phyloP scores from a whole-genome alignment of 2,797 vertebrate genomes.

The Enoplosus armatus region DNA sequence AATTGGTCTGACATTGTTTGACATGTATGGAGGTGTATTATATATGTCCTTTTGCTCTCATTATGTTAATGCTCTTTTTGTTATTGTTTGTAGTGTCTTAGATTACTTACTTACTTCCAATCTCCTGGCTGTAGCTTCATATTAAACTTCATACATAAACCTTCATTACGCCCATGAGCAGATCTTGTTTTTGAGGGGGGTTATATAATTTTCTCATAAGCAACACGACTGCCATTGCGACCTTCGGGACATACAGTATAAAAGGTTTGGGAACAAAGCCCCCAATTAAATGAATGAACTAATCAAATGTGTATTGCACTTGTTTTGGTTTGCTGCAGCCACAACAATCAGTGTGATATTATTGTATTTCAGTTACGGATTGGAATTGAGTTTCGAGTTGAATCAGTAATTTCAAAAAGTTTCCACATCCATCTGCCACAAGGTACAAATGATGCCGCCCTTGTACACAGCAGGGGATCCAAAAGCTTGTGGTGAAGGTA shows the following conservation, averaged over 20 bases:
- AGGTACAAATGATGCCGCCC: neutral
- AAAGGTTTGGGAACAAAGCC: slow-evolving; percentile 5
- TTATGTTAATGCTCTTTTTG: too few relatives aligned
- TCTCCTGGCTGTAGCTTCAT: too few relatives aligned
- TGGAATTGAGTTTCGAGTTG: slow-evolving; percentile 13
- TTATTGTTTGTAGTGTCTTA: too few relatives aligned
- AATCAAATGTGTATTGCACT: slow-evolving; percentile 21
- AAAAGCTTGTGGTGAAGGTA: slow-evolving; percentile 25
- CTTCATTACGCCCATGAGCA: neutral
- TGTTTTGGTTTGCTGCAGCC: neutral
- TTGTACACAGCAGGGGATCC: slow-evolving; percentile 15
- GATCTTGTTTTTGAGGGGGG: neutral
- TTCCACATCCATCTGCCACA: slow-evolving; percentile 39
- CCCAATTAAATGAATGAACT: neutral
- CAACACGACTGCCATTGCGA: neutral
- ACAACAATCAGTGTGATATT: neutral
- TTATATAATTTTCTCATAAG: neutral
- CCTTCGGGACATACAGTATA: neutral
- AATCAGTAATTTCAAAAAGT: slow-evolving; percentile 20
- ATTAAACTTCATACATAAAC: too few relatives aligned
- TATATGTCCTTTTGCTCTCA: too few relatives aligned
- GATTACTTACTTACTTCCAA: too few relatives aligned
- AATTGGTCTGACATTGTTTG: too few relatives aligned
- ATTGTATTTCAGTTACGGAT: slow-evolving; percentile 12
- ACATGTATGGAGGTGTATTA: too few relatives aligned